Evolutionary conservation across 2,797 vertebrate species (phyloP), one percentile per base, ranked within the genome.

Genomic region (Parauchenoglanis ngamensis): DNA sequence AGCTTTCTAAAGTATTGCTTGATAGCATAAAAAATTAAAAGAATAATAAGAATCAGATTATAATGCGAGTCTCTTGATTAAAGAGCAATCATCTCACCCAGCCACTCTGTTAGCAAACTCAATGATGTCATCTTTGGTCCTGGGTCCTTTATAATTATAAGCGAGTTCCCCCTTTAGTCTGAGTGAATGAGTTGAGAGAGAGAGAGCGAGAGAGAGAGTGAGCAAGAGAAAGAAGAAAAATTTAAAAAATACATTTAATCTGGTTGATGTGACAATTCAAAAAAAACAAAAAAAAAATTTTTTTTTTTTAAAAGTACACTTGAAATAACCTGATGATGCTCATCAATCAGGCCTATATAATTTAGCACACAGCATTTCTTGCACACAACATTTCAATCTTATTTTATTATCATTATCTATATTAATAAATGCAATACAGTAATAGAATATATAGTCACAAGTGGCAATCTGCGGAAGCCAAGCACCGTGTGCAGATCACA

Each of bases 31-130:
- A 76, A n/a, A 28, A 76, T 40, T 13, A n/a, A 75, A 75, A 25
- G 6, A 77, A 56, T 10, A 79, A 7, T 23, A 54, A 56, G 2
- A 11, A 25, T 40, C 10, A 23, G 25, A 85, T 44, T 4, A 59
- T 61, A 44, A 61, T 23, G 61, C 21, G 10, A 31, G n/a, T 6
- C 7, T 44, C 25, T 54, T 52, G 61, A 76, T 25, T 63, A 19
- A 46, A 7, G 1, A 21, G 25, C 89, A 67, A 65, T 28, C 15
- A 28, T 83, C 97, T 97, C 92, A 99, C 98, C 98, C 98, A 40
- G 98, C 96, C 65, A 99, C 97, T 94, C 98, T 96, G 94, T 98
- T 99, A 92, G 98, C 96, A 94, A 99, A 99, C 91, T 99, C 98
- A 76, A 99, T 94, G 82, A 99, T 99, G 91, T 98, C 98, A 87